phyloP scores from a whole-genome alignment of 2,113 vertebrate species.

The Loxodonta africana region DNA sequence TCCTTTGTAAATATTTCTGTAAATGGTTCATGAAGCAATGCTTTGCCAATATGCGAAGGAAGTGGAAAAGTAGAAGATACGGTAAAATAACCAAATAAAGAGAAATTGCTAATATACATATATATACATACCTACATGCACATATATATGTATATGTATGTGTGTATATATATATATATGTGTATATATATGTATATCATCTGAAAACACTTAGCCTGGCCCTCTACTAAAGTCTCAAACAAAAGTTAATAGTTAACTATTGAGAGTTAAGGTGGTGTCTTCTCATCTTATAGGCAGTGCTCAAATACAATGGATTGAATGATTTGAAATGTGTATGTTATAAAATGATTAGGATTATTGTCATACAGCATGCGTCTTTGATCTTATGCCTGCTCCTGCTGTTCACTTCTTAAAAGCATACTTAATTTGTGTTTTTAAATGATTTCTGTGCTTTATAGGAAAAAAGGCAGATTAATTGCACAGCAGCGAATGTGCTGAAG shows the following conservation, averaged over 20 bases:
- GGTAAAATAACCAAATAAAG: background rate
- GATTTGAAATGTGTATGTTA: background rate
- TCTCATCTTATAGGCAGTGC: background rate
- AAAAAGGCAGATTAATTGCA: background rate
- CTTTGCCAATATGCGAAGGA: background rate
- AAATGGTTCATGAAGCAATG: background rate
- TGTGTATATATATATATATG: too few species aligned
- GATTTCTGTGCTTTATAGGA: background rate
- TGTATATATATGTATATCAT: background rate
- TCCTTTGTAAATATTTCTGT: background rate
- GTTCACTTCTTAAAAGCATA: background rate
- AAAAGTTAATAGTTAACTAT: background rate
- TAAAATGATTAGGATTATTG: background rate
- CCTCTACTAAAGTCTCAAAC: background rate
- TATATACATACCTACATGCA: too few species aligned
- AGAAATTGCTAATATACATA: background rate
- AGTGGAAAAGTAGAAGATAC: background rate
- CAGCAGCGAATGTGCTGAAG: background rate
- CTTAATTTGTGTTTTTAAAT: background rate
- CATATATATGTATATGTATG: background rate
- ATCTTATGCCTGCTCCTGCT: background rate
- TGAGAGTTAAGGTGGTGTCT: background rate
- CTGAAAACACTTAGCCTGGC: background rate
- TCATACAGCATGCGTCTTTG: background rate
- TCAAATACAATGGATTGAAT: background rate